Evolutionary conservation across 2,888 invertebrate species (phyloP), one percentile per base, ranked within the genome.

Genomic region (Argyra leucocephala): DNA sequence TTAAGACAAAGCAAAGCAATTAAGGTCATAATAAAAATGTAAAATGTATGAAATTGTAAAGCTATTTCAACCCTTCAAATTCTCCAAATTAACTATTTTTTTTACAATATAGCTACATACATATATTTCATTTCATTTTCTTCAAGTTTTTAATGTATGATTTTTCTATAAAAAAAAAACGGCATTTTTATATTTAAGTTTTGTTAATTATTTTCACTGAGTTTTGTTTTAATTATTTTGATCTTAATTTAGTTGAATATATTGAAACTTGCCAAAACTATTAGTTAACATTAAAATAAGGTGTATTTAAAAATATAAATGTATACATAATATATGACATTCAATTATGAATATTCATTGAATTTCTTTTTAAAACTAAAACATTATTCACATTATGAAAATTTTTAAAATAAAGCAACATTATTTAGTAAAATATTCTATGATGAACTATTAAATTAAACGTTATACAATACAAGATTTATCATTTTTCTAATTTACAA

Each of bases 181-280:
- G 48, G 48, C 48, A 48, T 18, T 5, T 48, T 48, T 48, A 18
- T 18, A n/a, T 48, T 12, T 5, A 48, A 48, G 18, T 5, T 10
- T 31, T 37, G 6, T 9, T 5, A 10, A 10, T 37, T 48, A 48
- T 3, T n/a, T 48, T 48, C 1, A 18, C 18, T 18, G 9, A 12
- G 9, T 48, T 48, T 48, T 48, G n/a, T 15, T 48, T 18, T 48
- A 18, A 5, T 3, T 48, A 9, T 48, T 37, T 18, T 48, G 12
- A 48, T 10, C 10, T 31, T 31, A 31, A 31, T 31, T 31, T n/a
- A n/a, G 10, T 48, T 48, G 18, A 48, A 48, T 48, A 15, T 48
- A 48, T 48, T 48, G 48, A 48, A 48, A 48, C 48, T 48, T 48
- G 48, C 48, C 48, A 48, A 48, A 48, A 48, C 48, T 48, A 48